A percentile compares a stretch with the other conserved stretches of the same genome.
These are phyloP conservation scores for Drosophila picticornis DNA, from an alignment of 2,888 invertebrate species.

Conservation along the genomic window DNA sequence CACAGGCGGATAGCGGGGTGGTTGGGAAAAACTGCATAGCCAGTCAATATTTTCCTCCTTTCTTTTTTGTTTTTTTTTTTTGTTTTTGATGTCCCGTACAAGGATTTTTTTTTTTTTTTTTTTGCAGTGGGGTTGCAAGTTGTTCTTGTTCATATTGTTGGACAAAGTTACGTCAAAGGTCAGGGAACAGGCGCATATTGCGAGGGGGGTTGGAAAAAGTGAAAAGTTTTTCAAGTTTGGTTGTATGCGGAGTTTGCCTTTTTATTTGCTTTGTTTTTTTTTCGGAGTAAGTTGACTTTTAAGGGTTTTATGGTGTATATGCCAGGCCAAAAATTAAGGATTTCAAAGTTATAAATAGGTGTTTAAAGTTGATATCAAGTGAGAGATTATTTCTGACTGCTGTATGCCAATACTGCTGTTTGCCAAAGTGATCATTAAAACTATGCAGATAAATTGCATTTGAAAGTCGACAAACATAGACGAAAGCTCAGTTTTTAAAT, in stretches of 20 bases:
- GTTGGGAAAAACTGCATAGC: slow-evolving; percentile 49
- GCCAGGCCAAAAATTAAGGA: slow-evolving; percentile 1
- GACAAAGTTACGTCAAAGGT: slow-evolving; percentile 72
- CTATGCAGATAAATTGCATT: not conserved
- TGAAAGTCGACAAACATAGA: not conserved
- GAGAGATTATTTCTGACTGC: not conserved
- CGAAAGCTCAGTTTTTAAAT: not conserved
- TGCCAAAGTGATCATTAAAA: not conserved
- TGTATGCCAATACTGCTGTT: not conserved
- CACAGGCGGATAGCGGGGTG: slow-evolving; percentile 30
- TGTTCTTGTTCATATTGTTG: slow-evolving; percentile 26
- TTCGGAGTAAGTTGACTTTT: slow-evolving; percentile 52
- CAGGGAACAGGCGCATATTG: slow-evolving; percentile 50
- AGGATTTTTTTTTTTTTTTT: slow-evolving; percentile 38
- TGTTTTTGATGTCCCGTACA: slow-evolving; percentile 39
- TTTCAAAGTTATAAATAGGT: slow-evolving; percentile 20
- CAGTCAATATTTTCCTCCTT: slow-evolving; percentile 34
- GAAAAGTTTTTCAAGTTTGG: slow-evolving; percentile 48
- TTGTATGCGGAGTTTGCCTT: slow-evolving; percentile 31
- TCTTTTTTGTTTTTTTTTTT: slow-evolving; percentile 7
- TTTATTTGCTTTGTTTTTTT: slow-evolving; percentile 7
- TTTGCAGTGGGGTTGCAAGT: slow-evolving; percentile 52
- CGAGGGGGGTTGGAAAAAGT: slow-evolving; percentile 33
- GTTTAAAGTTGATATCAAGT: slow-evolving; percentile 17
- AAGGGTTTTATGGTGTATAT: slow-evolving; percentile 35